Evolutionary conservation across 2,113 vertebrate genomes (phyloP), one percentile per base, ranked within the genome.

Genomic region (Cyprinodon variegatus): DNA sequence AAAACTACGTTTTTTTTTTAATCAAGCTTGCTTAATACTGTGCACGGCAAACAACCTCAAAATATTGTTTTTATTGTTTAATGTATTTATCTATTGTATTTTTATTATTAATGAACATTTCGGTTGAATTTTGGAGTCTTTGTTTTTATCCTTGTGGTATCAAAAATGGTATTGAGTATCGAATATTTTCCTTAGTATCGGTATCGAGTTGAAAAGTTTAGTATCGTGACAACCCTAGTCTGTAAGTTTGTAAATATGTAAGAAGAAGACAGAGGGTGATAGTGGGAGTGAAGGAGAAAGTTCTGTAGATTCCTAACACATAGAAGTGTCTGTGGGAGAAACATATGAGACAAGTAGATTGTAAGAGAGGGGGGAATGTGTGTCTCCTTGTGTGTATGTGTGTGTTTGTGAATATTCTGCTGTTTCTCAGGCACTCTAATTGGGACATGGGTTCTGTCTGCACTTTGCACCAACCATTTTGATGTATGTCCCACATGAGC

Each of bases 401-500:
- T 62, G 36, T 75, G 57, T 75, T 57, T 79, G 41, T 78, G 63
- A 36, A 72, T 75, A 79, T 45, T 74, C 63, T 15, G 9, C 68
- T 12, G 61, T 70, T 87, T 72, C 67, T 81, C 83, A 77, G 83
- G 63, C 85, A 77, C 76, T 82, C 85, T 93, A 93, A 93, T 93
- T 93, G 91, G 91, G 92, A 90, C 91, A 90, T 45, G 73, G 88
- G 82, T 88, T 89, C 81, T 72, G 78, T 90, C 80, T 86, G 87
- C 78, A 83, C 89, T 78, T 72, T 85, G 66, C 83, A 86, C 81
- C 78, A 75, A 86, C 82, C 85, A 87, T 87, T 90, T 90, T 87
- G 84, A 92, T 89, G 80, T 74, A 86, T 83, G 88, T 92, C 90
- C 89, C 86, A 86, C 85, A 91, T 91, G 89, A 90, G 83, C 89